Percentiles rank a stretch among this genome's conserved stretches.
These are phyloP conservation scores for Chiloscyllium punctatum DNA, from an alignment of 2,797 vertebrate species.

Conservation along the genomic window DNA sequence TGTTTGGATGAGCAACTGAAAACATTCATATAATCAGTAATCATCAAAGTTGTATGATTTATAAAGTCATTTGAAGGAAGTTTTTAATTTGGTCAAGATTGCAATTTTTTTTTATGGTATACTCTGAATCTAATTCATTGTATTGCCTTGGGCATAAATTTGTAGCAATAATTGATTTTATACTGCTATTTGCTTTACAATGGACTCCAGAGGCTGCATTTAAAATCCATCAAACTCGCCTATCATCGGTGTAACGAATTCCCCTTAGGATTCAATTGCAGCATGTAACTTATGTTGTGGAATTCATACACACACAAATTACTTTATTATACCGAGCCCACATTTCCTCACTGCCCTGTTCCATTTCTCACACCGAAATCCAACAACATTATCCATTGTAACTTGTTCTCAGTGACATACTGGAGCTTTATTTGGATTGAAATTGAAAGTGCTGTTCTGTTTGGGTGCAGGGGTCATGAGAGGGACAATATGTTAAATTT, in stretches of 20 bases:
- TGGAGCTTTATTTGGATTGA: neutral
- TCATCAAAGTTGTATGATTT: neutral
- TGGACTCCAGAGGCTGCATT: neutral
- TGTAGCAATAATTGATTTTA: neutral
- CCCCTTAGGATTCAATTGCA: neutral
- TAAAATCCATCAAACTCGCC: neutral
- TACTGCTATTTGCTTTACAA: constrained; percentile 8
- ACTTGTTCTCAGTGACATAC: neutral
- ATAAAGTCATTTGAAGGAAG: neutral
- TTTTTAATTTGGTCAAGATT: neutral
- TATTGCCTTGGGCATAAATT: neutral
- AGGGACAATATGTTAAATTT: neutral
- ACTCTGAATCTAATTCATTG: neutral
- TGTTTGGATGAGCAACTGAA: neutral
- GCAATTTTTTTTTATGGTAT: neutral
- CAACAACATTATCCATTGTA: neutral
- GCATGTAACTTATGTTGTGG: neutral
- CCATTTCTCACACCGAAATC: neutral
- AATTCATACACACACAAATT: neutral
- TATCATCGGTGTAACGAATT: neutral
- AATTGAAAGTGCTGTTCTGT: neutral
- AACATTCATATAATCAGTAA: neutral
- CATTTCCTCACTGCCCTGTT: neutral
- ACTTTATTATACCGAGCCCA: neutral
- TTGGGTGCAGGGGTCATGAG: neutral